phyloP scores from a whole-genome alignment of 2,113 vertebrate genomes.

The Ochotona princeps region DNA sequence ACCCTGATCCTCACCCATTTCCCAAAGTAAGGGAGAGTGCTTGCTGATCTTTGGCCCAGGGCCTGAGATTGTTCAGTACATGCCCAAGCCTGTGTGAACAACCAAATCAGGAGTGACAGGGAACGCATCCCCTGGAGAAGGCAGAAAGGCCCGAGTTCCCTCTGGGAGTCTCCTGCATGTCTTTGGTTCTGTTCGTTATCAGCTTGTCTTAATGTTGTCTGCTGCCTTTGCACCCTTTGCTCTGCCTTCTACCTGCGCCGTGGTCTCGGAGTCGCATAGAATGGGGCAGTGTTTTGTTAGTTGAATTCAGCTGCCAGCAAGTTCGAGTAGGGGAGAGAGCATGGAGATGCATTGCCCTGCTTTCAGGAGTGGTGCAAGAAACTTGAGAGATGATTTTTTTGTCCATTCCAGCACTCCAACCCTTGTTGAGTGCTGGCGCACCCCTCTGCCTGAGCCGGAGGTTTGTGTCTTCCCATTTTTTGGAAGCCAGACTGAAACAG shows the following conservation, averaged over 20 bases:
- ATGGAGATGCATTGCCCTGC: neutral
- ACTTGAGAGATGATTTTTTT: neutral
- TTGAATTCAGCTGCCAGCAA: neutral
- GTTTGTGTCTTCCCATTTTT: neutral
- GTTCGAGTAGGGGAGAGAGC: neutral
- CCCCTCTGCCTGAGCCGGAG: neutral
- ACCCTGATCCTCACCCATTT: slow-evolving; percentile 99
- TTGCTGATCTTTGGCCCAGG: neutral
- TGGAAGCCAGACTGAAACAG: neutral
- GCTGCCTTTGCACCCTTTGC: no score
- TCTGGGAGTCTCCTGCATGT: neutral
- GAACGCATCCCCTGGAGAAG: neutral
- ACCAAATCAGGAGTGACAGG: neutral
- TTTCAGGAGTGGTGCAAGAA: neutral
- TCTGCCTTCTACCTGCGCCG: neutral
- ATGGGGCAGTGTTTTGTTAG: neutral
- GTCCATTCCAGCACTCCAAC: neutral
- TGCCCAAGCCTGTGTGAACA: neutral
- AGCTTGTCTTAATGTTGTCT: neutral
- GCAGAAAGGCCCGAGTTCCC: neutral
- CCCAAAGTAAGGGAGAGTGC: slow-evolving; percentile 92
- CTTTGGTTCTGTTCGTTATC: neutral
- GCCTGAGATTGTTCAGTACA: neutral
- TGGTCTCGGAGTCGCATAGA: neutral
- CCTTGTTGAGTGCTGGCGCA: neutral